These are phyloP conservation scores for Drosophila siamana DNA, from an alignment of 2,888 invertebrate genomes.

Conservation along the genomic window DNA sequence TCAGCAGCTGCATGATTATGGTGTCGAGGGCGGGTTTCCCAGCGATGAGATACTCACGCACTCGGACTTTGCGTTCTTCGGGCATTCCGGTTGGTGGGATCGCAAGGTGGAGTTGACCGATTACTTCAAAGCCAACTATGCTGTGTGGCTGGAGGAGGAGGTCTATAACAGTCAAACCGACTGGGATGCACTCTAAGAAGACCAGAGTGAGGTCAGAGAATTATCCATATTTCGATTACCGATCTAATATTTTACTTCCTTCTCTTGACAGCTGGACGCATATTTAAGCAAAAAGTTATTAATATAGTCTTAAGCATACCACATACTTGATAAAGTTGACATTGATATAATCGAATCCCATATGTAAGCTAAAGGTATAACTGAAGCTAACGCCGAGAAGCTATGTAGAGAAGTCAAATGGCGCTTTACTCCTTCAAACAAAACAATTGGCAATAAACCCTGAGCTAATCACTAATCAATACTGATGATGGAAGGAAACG, in stretches of 20 bases:
- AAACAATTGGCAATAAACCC: slow-evolving; percentile 61
- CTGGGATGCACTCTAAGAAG: slow-evolving; percentile 88
- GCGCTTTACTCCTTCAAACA: slow-evolving; percentile 34
- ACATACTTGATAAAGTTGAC: slow-evolving; percentile 42
- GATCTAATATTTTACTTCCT: neutral
- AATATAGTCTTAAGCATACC: slow-evolving; percentile 63
- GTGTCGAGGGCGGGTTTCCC: slow-evolving; percentile 83
- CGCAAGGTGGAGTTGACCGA: slow-evolving; percentile 91
- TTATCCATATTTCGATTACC: neutral
- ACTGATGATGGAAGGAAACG: neutral
- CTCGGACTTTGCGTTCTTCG: slow-evolving; percentile 84
- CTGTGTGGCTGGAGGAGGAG: slow-evolving; percentile 98
- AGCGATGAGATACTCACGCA: slow-evolving; percentile 85
- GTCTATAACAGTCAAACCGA: slow-evolving; percentile 94
- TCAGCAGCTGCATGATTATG: slow-evolving; percentile 79
- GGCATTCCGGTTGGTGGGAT: slow-evolving; percentile 85
- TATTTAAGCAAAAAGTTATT: slow-evolving; percentile 73
- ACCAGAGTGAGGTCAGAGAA: slow-evolving; percentile 2
- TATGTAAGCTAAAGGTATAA: slow-evolving; percentile 48
- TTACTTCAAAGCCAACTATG: slow-evolving; percentile 96
- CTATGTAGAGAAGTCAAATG: neutral
- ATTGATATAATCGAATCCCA: slow-evolving; percentile 70
- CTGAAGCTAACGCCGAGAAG: slow-evolving; percentile 30
- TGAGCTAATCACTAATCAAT: slow-evolving; percentile 31
- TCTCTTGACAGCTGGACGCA: slow-evolving; percentile 25